phyloP scores from a whole-genome alignment of 2,113 vertebrate species.

The Tenrec ecaudatus region DNA sequence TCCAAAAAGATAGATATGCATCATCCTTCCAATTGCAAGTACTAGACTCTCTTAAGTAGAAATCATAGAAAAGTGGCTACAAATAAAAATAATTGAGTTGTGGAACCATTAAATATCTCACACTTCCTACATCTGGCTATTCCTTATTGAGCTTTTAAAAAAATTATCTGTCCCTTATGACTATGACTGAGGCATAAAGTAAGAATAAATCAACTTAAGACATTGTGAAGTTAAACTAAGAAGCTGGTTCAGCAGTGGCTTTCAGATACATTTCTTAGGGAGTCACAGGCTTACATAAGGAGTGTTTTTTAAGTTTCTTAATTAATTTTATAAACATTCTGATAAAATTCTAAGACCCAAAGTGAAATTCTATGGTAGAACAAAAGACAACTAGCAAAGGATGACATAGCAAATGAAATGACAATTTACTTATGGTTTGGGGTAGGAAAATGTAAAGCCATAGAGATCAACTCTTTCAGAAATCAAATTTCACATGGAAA shows the following conservation, averaged over 20 bases:
- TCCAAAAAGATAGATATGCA: background rate
- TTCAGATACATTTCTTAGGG: no score
- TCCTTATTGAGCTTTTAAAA: background rate
- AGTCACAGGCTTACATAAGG: background rate
- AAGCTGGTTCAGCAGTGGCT: background rate
- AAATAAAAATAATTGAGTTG: background rate
- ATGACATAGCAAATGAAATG: background rate
- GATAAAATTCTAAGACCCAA: background rate
- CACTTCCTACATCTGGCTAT: background rate
- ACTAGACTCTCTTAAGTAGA: background rate
- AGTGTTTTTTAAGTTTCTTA: background rate
- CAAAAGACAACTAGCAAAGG: background rate
- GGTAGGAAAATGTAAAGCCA: background rate
- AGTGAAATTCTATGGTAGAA: background rate
- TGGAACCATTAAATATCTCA: background rate
- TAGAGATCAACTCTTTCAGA: background rate
- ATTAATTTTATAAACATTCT: background rate
- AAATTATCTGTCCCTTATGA: background rate
- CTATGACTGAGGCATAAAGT: background rate
- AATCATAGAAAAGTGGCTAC: background rate
- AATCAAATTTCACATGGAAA: background rate
- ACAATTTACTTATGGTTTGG: background rate
- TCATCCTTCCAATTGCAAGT: background rate
- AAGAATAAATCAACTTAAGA: background rate
- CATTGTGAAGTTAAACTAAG: background rate